Base-by-base conservation (phyloP, 2,888 invertebrate species). In the Operophtera brumata region DNA sequence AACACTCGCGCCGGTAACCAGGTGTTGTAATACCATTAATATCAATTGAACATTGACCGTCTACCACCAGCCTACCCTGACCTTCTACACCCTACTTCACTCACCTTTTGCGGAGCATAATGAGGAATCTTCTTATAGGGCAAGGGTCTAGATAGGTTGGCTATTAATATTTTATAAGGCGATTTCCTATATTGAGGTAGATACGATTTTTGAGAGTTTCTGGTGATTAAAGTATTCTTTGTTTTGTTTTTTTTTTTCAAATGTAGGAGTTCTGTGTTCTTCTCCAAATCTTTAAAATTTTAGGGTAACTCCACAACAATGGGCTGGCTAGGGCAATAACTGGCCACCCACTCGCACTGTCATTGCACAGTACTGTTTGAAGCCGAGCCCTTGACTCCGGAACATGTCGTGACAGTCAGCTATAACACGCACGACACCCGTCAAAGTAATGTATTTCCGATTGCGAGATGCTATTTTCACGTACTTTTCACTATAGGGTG, bases 11-110 rank as follows among this genome's bases (percentile, higher is more conserved):
- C 68, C 69, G 66, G 81, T 65, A 72, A 82, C 87, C 89, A 89
- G 89, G 89, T 89, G 89, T 79, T 77, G 73, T 76, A 71, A 70
- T 65, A 70, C 78, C 85, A 86, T 89, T 88, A 86, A 88, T 89
- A 87, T 88, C 89, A 88, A 89, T 89, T 86, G 86, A 80, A 76
- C 80, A 80, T 65, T 85, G 84, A 80, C 89, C 85, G 80, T 81
- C 75, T 76, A 77, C 71, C 76, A 73, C 86, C 82, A 78, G 44
- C 51, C 11, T 66, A 80, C 59, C 54, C 25, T 59, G 83, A 76
- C 57, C 77, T 61, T 6, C 70, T 64, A 39, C 66, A 54, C 73
- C 75, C 71, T 39, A 46, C 42, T 49, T 65, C 62, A 62, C 48
- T 47, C 34, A 57, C 25, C 26, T 41, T 47, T 46, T 48, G 14